phyloP scores from a whole-genome alignment of 2,113 vertebrate species.

The Furnarius figulus region DNA sequence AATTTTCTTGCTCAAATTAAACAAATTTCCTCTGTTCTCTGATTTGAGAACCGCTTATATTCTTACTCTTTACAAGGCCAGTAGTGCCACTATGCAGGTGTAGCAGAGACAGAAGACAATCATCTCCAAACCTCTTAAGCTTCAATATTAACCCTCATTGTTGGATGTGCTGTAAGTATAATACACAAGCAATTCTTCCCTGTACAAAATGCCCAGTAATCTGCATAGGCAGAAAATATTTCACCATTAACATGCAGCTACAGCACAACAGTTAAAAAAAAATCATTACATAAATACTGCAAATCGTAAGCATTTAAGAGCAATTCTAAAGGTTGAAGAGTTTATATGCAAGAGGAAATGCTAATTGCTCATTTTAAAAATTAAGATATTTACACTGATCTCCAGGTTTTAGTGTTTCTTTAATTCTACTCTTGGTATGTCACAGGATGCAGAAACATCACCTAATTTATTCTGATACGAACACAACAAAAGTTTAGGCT shows the following conservation, averaged over 20 bases:
- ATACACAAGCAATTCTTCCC: neutral
- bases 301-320: neutral
- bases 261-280: neutral
- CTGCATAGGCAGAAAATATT: neutral
- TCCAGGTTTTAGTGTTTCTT: slow-evolving; percentile 38
- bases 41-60: neutral
- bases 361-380: slow-evolving; percentile 18
- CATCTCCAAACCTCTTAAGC: neutral
- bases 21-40: neutral
- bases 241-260: neutral
- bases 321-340: slow-evolving; percentile 44
- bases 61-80: neutral
- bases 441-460: slow-evolving; percentile 2
- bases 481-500: neutral
- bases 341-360: slow-evolving; percentile 40
- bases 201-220: neutral
- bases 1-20: neutral
- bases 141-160: neutral
- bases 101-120: neutral
- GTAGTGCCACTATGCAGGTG: neutral
- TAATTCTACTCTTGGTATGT: slow-evolving; percentile 9
- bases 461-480: slow-evolving; percentile 46
- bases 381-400: slow-evolving; percentile 3
- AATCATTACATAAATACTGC: neutral
- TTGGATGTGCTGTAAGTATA: neutral